These are phyloP conservation scores for Eubasilissa regina DNA, from an alignment of 1,140 invertebrate genomes.

Conservation along the genomic window DNA sequence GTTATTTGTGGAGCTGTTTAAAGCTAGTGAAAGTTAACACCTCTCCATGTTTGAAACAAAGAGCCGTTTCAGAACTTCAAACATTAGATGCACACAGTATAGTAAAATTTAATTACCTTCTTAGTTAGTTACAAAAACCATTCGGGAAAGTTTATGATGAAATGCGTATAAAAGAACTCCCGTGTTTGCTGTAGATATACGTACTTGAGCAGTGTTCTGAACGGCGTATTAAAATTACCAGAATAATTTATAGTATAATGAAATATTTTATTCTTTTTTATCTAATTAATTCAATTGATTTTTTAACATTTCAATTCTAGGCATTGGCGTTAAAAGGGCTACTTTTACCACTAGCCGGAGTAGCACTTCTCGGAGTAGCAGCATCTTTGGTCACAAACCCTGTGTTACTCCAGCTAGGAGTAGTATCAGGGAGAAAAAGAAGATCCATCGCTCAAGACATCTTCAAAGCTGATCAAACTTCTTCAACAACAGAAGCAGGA, in stretches of 20 bases:
- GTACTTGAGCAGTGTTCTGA: no score
- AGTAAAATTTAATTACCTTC: constrained; percentile 12
- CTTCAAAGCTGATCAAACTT: constrained; percentile 47
- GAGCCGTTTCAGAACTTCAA: constrained; percentile 28
- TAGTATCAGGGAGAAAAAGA: constrained; percentile 73
- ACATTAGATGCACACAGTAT: constrained; percentile 22
- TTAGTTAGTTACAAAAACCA: constrained; percentile 10
- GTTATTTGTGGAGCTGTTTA: constrained; percentile 8
- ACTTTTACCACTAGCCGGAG: constrained; percentile 82
- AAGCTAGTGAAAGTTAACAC: constrained; percentile 8
- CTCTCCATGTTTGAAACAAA: constrained; percentile 12
- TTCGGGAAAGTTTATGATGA: not conserved
- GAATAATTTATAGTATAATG: no score
- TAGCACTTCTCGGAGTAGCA: constrained; percentile 84
- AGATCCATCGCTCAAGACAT: constrained; percentile 64
- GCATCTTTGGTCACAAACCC: constrained; percentile 85
- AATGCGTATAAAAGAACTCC: not conserved
- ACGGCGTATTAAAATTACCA: no score
- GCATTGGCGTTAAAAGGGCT: constrained; percentile 74
- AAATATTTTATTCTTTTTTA: no score
- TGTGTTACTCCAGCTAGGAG: constrained; percentile 82
- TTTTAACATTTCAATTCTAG: constrained; percentile 53
- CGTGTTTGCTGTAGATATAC: not conserved
- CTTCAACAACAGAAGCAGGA: not conserved
- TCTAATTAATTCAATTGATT: no score